Evolutionary conservation across 2,113 vertebrate genomes (phyloP), one percentile per base, ranked within the genome.

Genomic region (Lynx canadensis): DNA sequence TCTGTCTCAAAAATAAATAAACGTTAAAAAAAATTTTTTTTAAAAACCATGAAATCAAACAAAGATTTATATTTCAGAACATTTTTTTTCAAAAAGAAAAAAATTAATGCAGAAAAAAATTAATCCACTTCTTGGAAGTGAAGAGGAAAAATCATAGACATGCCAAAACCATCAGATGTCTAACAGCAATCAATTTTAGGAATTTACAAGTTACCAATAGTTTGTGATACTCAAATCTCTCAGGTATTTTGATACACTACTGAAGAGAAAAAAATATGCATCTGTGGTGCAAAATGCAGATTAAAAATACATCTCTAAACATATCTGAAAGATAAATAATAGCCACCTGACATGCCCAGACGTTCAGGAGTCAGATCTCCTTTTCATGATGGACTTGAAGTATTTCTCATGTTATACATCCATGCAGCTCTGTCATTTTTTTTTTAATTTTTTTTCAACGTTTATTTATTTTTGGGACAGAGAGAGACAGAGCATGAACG

Each of bases 281-380:
- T 41, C n/a, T 36, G 36, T 91, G 45, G 4, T 48, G 1, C 27
- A 78, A 94, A 89, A 65, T 29, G 2, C 11, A 82, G 25, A 71
- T n/a, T 82, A 52, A 96, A 86, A 95, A 92, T 76, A 57, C n/a
- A 89, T 73, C 55, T 74, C 60, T 87, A 94, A 57, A 1, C 74
- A 80, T 55, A 79, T 41, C 78, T 94, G 25, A 71, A 94, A 95
- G 89, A 94, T 66, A 80, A 76, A 79, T 36, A 69, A 88, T 36
- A 79, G 15, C 45, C 69, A 86, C 25, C 36, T 36, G 45, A 94
- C 41, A 73, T 84, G 4, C 15, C 55, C 63, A 83, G 55, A 89
- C 60, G 27, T 23, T 78, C 23, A 48, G 38, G 31, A 76, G 12
- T 85, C 73, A 92, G 71, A 81, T 89, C 1, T 45, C 7, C 48